These are phyloP conservation scores for Sebastes cheni DNA, from an alignment of 2,797 vertebrate genomes.

Conservation along the genomic window DNA sequence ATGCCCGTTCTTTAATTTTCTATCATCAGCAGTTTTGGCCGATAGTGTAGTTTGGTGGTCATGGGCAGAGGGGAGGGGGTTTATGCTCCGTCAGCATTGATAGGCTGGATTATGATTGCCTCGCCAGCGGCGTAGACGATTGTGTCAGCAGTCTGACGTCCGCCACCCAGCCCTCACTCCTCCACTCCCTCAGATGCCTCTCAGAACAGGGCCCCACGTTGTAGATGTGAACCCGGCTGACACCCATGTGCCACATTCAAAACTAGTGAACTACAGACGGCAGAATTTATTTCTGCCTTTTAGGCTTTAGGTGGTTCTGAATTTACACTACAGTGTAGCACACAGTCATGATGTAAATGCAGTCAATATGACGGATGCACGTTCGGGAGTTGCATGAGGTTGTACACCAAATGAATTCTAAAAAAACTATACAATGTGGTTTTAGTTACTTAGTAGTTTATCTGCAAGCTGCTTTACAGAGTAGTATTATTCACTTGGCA, in stretches of 20 bases:
- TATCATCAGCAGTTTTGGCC: neutral
- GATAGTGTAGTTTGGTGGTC: slow-evolving; percentile 22
- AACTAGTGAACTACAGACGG: slow-evolving; percentile 44
- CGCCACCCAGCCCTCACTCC: slow-evolving; percentile 38
- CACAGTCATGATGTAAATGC: neutral
- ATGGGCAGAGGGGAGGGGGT: neutral
- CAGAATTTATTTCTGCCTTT: slow-evolving; percentile 9
- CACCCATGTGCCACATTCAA: slow-evolving; percentile 66
- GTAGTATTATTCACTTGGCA: neutral
- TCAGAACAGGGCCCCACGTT: slow-evolving; percentile 34
- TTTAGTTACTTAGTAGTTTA: neutral
- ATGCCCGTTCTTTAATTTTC: neutral
- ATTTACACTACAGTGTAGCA: slow-evolving; percentile 8
- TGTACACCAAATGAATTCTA: neutral
- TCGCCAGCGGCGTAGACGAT: slow-evolving; percentile 62
- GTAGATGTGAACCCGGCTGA: slow-evolving; percentile 43
- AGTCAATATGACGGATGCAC: neutral
- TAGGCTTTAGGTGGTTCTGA: slow-evolving; percentile 1
- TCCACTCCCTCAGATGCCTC: slow-evolving; percentile 51
- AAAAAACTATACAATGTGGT: neutral
- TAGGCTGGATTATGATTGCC: slow-evolving; percentile 74
- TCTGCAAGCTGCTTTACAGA: neutral
- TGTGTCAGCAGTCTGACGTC: slow-evolving; percentile 75
- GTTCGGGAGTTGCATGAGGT: neutral
- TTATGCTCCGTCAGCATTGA: slow-evolving; percentile 68